Base-by-base conservation (phyloP, 2,888 invertebrate species). In the Halocaridina rubra region DNA sequence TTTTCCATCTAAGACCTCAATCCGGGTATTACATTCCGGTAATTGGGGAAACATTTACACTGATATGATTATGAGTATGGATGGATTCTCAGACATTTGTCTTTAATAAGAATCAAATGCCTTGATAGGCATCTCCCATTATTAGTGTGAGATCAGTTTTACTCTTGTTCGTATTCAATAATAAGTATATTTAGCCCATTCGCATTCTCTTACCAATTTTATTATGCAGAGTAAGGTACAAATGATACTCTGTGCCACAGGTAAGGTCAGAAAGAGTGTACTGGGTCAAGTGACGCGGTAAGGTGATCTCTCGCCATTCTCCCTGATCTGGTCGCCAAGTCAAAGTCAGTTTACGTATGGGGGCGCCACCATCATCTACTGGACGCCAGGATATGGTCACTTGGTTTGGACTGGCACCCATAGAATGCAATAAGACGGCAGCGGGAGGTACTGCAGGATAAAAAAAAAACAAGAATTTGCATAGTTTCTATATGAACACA, bases 241-340 rank as follows among this genome's bases (percentile, higher is more conserved):
- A 78, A 30, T 88, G 88, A 69, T 88, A 82, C 22, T 72, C 79
- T 4, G 88, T 88, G 46, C 88, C 88, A 32, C 88, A 88, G 72
- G 72, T 80, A 24, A 88, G 84, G 16, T 78, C 86, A 19, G 59
- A 29, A 8, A 88, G 78, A n/a, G 86, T 86, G 78, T 84, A 88
- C 79, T 84, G 80, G 24, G 80, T 84, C 29, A 86, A 75, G 71
- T 86, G 81, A 13, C 88, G 74, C 7, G 80, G 81, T 39, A 88
- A 64, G 46, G 80, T 75, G 29, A 84, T 86, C 67, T 86, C 86
- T n/a, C 77, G 76, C 88, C 88, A 88, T 75, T 88, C 88, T 16
- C 85, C 84, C 5, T 76, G 81, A 67, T 88, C 85, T 24, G 82
- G 67, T 13, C 88, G 59, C 88, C 88, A 88, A 24, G 88, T 88